These are phyloP conservation scores for Leptopilina clavipes DNA, from an alignment of 1,140 invertebrate genomes.

Conservation along the genomic window DNA sequence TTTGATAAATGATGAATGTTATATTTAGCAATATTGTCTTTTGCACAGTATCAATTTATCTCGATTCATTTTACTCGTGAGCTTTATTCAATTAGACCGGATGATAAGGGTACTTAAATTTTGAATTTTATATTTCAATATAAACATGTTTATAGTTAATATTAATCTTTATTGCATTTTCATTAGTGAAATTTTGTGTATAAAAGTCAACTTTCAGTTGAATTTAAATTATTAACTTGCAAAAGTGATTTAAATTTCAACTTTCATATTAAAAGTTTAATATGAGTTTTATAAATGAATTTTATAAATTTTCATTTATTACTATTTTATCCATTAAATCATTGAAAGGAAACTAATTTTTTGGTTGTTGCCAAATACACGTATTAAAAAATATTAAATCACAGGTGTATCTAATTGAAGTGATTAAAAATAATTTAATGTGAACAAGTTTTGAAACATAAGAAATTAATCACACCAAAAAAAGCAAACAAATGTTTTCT, in stretches of 20 bases:
- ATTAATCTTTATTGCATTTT: conserved; percentile 8
- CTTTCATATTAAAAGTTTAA: too few species aligned
- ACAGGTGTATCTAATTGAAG: neutral
- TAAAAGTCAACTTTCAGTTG: too few species aligned
- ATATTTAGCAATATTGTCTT: neutral
- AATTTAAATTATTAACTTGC: too few species aligned
- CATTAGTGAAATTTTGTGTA: neutral
- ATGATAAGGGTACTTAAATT: neutral
- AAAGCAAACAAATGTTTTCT: conserved; percentile 15
- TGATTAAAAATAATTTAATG: neutral
- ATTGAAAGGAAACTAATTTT: too few species aligned
- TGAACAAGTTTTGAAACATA: neutral
- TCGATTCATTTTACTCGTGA: neutral
- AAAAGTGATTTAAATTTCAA: too few species aligned
- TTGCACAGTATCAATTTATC: neutral
- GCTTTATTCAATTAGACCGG: neutral
- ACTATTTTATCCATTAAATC: too few species aligned
- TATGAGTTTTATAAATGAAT: too few species aligned
- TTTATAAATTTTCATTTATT: too few species aligned
- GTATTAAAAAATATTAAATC: neutral
- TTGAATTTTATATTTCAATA: neutral
- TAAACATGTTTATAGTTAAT: neutral
- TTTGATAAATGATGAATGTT: too few species aligned
- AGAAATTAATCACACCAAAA: neutral
- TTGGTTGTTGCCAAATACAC: too few species aligned